Base-by-base conservation (phyloP, 2,888 invertebrate genomes). In the Lasioglossum calceatum region DNA sequence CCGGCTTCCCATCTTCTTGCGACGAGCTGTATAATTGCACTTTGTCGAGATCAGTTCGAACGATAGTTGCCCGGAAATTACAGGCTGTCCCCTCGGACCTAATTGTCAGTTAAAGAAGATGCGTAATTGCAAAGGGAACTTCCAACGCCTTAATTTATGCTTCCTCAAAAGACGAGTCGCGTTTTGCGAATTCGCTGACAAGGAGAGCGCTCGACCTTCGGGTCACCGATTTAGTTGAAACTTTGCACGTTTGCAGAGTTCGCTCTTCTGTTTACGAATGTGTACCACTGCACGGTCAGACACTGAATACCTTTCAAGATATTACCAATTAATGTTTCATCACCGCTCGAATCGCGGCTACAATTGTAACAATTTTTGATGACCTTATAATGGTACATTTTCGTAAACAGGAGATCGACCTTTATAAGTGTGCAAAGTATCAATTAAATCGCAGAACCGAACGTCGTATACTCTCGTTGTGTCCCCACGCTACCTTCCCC, bases 11-110 rank as follows among this genome's bases (percentile, higher is more conserved):
- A n/a, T 64, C 64, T 74, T 74, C 67, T 44, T 36, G 61, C 71
- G 77, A 70, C 77, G n/a, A 80, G 54, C 77, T 44, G 67, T 67
- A 77, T 85, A 72, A 70, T 85, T 78, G 70, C 72, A 77, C 81
- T 84, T 81, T 81, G 81, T 90, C 85, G 84, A 84, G 77, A 73
- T 73, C n/a, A 70, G 85, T 71, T 23, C 44, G 14, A 36, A 71
- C 81, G 80, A 85, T 88, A 85, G 39, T 85, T 80, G 78, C 72
- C 47, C 10, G 74, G 58, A 86, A 89, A 91, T 89, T 91, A 87
- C 86, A 84, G 89, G 82, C 67, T 85, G 84, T 79, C 81, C 19
- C 75, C 12, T 72, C 54, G 74, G 73, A 75, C 74, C 58, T 82
- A 86, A 90, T 90, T 79, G 67, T 82, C 67, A 64, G 83, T 74